Evolutionary conservation across 2,888 invertebrate genomes (phyloP).

Genomic region (Argyresthia goedartella): DNA sequence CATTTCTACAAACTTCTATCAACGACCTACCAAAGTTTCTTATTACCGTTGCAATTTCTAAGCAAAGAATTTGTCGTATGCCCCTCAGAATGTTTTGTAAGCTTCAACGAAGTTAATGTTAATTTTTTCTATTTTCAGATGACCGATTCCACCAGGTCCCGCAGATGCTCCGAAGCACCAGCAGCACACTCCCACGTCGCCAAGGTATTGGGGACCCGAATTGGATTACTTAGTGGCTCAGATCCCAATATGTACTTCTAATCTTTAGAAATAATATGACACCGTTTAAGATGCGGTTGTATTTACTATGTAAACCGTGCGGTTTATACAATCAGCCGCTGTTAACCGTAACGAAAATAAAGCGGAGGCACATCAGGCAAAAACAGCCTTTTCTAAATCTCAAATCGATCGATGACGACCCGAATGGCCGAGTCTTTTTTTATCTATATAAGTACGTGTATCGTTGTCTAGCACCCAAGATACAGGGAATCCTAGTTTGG

Average conservation of each 20-base stretch:
- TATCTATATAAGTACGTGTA: too few species aligned
- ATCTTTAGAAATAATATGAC: background rate
- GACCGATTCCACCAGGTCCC: slow-evolving; percentile 1
- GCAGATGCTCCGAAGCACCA: background rate
- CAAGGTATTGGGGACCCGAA: slow-evolving; percentile 2
- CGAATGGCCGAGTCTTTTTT: too few species aligned
- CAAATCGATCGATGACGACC: too few species aligned
- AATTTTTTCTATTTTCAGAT: slow-evolving; percentile 5
- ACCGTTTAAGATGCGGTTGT: background rate
- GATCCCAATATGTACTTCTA: slow-evolving; percentile 2
- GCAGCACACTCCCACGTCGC: background rate
- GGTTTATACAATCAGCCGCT: too few species aligned
- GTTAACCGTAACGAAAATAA: too few species aligned
- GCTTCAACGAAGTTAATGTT: slow-evolving; percentile 5
- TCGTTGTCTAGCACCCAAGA: too few species aligned
- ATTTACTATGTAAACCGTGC: background rate
- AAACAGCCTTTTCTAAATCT: too few species aligned
- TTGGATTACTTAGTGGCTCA: background rate
- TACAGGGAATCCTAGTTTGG: too few species aligned
- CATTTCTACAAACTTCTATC: slow-evolving; percentile 4
- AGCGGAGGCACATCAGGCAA: too few species aligned
- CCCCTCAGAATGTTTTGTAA: background rate
- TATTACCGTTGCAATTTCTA: slow-evolving; percentile 2
- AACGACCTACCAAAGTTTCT: slow-evolving; percentile 3
- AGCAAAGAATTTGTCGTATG: background rate